Conservation (phyloP, 53 echinoderm and acorn worm species). For the Antedon mediterranea region DNA sequence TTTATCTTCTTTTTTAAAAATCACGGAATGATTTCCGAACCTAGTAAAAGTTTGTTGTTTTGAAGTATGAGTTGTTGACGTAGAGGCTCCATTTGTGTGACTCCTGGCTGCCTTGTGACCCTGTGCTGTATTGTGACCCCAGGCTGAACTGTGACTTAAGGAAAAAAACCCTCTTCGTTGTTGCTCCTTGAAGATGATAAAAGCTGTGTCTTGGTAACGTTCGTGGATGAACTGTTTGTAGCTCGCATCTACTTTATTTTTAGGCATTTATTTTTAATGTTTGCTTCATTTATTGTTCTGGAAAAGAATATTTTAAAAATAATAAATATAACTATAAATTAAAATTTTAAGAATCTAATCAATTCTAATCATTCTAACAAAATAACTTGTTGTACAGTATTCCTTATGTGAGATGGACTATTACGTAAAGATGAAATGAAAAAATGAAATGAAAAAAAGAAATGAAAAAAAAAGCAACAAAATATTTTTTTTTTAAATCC, state of each 20-base stretch:
- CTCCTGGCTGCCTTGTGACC: neutral
- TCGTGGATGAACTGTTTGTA: slow-evolving; percentile 27
- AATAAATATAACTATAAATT: neutral
- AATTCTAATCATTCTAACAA: too few relatives aligned
- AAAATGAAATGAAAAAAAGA: too few relatives aligned
- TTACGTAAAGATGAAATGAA: too few relatives aligned
- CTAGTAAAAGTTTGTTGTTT: slow-evolving; percentile 28
- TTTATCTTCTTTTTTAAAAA: slow-evolving; percentile 29
- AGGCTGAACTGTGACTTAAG: too few relatives aligned
- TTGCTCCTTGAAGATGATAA: slow-evolving; percentile 28
- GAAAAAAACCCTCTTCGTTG: slow-evolving; percentile 8
- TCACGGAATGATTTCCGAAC: slow-evolving; percentile 62
- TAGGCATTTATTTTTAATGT: neutral
- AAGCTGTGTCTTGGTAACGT: slow-evolving; percentile 25
- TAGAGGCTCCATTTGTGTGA: neutral
- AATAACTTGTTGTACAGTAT: too few relatives aligned
- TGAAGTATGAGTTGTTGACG: neutral
- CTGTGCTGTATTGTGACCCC: too few relatives aligned
- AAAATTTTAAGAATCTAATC: too few relatives aligned
- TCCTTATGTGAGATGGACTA: too few relatives aligned
- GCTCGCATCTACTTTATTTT: slow-evolving; percentile 5
- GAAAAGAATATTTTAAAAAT: neutral
- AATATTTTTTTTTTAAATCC: too few relatives aligned
- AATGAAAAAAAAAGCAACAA: too few relatives aligned
- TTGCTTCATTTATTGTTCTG: neutral